These are phyloP conservation scores for Leucoraja erinaceus DNA, from an alignment of 2,113 vertebrate species.

Conservation along the genomic window DNA sequence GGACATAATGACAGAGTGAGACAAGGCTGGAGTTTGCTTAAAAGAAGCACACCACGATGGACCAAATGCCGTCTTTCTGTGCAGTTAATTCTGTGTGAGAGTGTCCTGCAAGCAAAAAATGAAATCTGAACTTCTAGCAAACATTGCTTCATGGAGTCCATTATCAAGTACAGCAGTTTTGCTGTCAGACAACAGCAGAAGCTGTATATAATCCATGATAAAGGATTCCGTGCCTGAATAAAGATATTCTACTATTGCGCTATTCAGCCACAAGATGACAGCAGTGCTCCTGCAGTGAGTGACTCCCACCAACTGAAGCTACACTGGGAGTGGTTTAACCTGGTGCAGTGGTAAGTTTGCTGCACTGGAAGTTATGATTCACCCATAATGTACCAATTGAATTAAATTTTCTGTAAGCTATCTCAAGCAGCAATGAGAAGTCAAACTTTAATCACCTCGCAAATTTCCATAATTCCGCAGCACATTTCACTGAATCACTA, in stretches of 20 bases:
- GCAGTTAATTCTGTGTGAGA: background rate
- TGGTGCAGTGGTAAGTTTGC: background rate
- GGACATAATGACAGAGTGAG: too few relatives aligned
- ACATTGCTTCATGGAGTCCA: background rate
- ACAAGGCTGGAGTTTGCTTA: too few relatives aligned
- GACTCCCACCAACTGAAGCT: background rate
- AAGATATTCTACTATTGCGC: background rate
- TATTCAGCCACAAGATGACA: constrained; percentile 15
- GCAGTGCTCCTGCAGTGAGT: background rate
- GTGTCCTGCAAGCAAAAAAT: too few relatives aligned
- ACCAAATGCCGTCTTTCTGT: background rate
- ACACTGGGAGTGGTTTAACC: too few relatives aligned
- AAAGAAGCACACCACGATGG: background rate
- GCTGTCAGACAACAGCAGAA: background rate
- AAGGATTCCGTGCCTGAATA: background rate
- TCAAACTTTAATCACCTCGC: background rate
- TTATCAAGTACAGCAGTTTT: background rate
- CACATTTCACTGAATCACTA: background rate
- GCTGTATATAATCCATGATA: background rate
- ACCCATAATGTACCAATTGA: background rate
- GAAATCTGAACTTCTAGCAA: too few relatives aligned
- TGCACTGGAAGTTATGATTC: background rate
- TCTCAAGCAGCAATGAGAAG: too few relatives aligned
- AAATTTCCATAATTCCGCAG: background rate
- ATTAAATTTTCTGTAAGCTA: too few relatives aligned